phyloP scores from a whole-genome alignment of 1,140 invertebrate species.

The Plutomurus gul region DNA sequence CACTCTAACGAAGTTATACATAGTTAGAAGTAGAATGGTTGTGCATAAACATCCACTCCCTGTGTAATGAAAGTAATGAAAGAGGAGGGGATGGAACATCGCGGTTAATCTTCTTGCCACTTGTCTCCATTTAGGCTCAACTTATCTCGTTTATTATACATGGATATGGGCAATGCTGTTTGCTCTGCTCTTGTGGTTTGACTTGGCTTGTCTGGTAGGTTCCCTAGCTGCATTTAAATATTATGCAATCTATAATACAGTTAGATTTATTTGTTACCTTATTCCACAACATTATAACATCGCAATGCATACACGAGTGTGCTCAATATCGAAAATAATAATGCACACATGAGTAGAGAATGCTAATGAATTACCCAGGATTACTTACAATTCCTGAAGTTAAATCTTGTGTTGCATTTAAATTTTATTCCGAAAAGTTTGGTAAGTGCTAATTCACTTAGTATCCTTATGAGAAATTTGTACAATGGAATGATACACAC shows the following conservation, averaged over 20 bases:
- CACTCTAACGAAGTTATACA: neutral
- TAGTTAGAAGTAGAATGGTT: neutral
- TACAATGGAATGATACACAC: neutral
- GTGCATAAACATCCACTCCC: neutral
- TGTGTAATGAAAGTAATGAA: neutral
- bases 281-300: too few species aligned
- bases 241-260: too few species aligned
- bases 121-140: neutral
- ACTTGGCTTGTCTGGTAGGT: neutral
- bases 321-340: too few species aligned
- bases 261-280: too few species aligned
- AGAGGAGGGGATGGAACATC: neutral
- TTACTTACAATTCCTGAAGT: too few species aligned
- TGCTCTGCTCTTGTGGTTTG: neutral
- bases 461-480: neutral
- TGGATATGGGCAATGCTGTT: neutral
- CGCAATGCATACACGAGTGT: too few species aligned
- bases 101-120: conserved; percentile 4
- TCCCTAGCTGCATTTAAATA: too few species aligned
- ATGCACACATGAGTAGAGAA: too few species aligned
- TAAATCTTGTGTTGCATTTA: too few species aligned
- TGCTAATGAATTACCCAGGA: too few species aligned
- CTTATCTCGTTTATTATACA: conserved; percentile 11
- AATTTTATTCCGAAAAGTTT: neutral
- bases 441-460: neutral